Evolutionary conservation across 2,797 vertebrate species (phyloP), one percentile per base, ranked within the genome.

Genomic region (Ficedula albicollis): DNA sequence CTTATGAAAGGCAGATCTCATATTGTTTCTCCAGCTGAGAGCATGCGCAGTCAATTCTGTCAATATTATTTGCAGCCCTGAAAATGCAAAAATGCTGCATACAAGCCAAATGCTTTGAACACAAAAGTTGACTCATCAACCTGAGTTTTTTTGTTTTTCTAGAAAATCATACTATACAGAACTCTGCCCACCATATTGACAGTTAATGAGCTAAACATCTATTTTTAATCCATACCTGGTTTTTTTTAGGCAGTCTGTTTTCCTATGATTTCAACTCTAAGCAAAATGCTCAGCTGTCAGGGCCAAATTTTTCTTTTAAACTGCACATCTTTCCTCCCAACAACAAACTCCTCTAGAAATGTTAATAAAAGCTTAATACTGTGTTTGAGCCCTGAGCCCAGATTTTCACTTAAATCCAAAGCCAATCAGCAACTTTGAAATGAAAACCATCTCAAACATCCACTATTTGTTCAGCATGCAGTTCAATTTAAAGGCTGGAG

Each of bases 41-140:
- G 7, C 52, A 62, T 0, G 0, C 25, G 14, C n/a, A 29, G 21
- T 14, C 59, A 48, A 56, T 55, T 66, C 36, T 34, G 26, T 16
- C 62, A 68, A 20, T 72, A 30, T 27, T 62, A 52, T 17, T 7
- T 84, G 46, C 25, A 84, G 48, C 23, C 32, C 68, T 60, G 55
- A 84, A 94, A 90, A 91, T 11, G 23, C 27, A 64, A 36, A 88
- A 84, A 38, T 49, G 14, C 26, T 67, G 41, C 48, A n/a, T 29
- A 13, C 48, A 80, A 90, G 58, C 29, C 66, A 78, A 64, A 79
- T 59, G 39, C 10, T 52, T 81, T 25, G 60, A 72, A 49, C 46
- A 79, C 7, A 76, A 58, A 63, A 77, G 23, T 44, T 89, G 73
- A 27, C 25, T 83, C 21, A 58, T 36, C 52, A 51, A 18, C 2